A percentile compares a stretch with the other conserved stretches of the same genome.
Conservation (phyloP, 2,888 invertebrate genomes). For the Argyresthia goedartella region DNA sequence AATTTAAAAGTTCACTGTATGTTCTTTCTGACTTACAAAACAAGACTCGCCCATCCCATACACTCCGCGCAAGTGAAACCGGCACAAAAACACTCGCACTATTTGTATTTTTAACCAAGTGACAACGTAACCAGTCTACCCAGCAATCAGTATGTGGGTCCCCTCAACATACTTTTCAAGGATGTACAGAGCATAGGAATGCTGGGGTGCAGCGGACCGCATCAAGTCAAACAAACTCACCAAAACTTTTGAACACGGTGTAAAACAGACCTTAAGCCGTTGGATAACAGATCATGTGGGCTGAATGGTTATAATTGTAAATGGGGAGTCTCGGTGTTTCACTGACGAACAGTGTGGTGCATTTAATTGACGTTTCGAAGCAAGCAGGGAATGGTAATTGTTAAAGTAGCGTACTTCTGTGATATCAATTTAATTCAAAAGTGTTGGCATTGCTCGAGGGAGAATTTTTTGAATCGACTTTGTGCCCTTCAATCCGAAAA, state of each 20-base stretch:
- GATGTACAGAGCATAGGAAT: not conserved
- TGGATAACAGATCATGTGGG: not conserved
- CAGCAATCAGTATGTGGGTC: slow-evolving; percentile 2
- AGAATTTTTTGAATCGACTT: no score
- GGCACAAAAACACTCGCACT: not conserved
- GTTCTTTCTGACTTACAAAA: no score
- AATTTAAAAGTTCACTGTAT: no score
- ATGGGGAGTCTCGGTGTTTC: not conserved
- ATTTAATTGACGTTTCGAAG: not conserved
- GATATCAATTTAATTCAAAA: no score
- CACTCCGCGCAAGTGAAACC: not conserved
- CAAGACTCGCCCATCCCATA: no score
- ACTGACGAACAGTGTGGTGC: not conserved
- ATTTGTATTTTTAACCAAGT: not conserved
- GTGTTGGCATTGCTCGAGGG: no score
- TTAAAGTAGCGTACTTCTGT: no score
- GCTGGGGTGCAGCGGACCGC: not conserved
- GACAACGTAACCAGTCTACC: not conserved
- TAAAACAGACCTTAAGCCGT: no score
- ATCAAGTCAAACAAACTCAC: no score
- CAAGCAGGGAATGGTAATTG: not conserved
- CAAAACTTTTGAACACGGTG: no score
- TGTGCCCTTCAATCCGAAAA: no score
- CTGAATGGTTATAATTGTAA: not conserved
- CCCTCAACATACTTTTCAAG: slow-evolving; percentile 5